These are phyloP conservation scores for Ophion ellenae DNA, from an alignment of 2,888 invertebrate genomes.

Conservation along the genomic window DNA sequence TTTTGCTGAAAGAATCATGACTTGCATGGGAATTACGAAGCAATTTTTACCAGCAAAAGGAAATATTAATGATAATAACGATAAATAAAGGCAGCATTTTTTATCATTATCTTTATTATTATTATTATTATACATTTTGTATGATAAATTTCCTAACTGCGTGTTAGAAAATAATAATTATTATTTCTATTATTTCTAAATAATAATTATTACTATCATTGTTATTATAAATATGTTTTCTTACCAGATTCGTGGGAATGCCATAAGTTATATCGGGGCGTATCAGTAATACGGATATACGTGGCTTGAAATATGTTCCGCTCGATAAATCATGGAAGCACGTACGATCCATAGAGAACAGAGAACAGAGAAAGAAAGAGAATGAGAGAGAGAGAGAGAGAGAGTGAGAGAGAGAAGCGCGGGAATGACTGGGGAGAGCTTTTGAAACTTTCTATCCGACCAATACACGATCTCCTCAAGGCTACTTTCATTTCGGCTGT, in stretches of 20 bases:
- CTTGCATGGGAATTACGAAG: no score
- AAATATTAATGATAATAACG: neutral
- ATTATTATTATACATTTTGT: neutral
- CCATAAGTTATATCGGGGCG: constrained; percentile 43
- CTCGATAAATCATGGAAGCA: constrained; percentile 68
- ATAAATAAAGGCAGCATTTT: neutral
- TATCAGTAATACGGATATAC: constrained; percentile 46
- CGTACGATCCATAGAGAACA: constrained; percentile 44
- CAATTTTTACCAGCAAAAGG: no score
- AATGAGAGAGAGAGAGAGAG: neutral
- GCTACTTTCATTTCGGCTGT: constrained; percentile 35
- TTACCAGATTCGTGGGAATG: constrained; percentile 29
- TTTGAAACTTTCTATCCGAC: constrained; percentile 62
- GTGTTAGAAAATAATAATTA: neutral
- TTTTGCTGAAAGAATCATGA: no score
- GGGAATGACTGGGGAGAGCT: constrained; percentile 15
- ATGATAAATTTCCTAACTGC: no score
- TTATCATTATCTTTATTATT: neutral
- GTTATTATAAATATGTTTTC: constrained; percentile 17
- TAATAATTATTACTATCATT: neutral
- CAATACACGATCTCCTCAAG: constrained; percentile 41
- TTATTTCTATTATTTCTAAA: neutral
- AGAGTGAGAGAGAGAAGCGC: neutral
- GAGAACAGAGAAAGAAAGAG: constrained; percentile 2
- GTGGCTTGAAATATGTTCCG: constrained; percentile 59